Evolutionary conservation across 2,797 vertebrate species (phyloP).

Genomic region (Acanthis flammea): DNA sequence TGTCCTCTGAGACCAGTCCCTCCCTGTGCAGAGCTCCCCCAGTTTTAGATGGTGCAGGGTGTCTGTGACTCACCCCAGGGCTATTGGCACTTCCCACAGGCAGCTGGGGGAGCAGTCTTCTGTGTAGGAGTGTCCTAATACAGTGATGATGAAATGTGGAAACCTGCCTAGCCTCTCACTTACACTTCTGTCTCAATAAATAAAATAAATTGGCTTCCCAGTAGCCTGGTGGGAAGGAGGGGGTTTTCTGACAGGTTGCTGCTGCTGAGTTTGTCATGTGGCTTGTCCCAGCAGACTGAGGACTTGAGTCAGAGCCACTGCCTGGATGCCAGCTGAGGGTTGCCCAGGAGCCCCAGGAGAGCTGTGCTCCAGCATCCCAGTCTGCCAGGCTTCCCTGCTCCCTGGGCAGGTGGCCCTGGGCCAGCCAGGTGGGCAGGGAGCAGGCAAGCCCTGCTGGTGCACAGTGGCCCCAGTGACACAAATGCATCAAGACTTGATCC

Average conservation of each 20-base stretch:
- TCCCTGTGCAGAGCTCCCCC: background rate
- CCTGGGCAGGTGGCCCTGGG: background rate
- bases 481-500: background rate
- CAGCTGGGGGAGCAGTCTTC: slow-evolving; percentile 21
- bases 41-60: background rate
- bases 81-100: slow-evolving; percentile 58
- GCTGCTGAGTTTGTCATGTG: background rate
- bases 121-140: slow-evolving; percentile 59
- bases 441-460: background rate
- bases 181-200: slow-evolving; percentile 34
- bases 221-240: background rate
- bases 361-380: background rate
- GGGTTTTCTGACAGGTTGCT: slow-evolving; percentile 8
- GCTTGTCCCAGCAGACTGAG: background rate
- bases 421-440: background rate
- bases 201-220: background rate
- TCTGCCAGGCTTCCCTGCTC: background rate
- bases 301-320: background rate
- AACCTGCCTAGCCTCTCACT: slow-evolving; percentile 47
- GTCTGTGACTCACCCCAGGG: slow-evolving; percentile 37
- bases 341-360: background rate
- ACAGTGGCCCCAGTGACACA: background rate
- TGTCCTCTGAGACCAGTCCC: background rate
- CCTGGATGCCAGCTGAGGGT: background rate
- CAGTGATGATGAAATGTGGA: slow-evolving; percentile 30